Evolutionary conservation across 2,888 invertebrate genomes (phyloP).

Genomic region (Eumacrocentrus americanus): DNA sequence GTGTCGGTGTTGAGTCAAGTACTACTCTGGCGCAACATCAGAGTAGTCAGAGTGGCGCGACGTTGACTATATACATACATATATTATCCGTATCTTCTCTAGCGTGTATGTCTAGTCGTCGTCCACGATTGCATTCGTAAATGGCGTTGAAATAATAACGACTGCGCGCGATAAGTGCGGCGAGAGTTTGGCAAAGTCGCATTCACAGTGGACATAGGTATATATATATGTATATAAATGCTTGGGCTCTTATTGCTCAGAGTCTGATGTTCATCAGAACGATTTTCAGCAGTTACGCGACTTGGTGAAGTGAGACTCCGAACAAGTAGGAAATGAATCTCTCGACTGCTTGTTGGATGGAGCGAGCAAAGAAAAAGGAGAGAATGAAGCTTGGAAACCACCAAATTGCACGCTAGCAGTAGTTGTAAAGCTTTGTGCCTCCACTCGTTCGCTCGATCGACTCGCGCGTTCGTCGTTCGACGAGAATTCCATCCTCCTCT

Average conservation of each 20-base stretch:
- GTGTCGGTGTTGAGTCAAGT: too few relatives aligned
- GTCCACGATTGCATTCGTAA: constrained; percentile 16
- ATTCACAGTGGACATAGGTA: too few relatives aligned
- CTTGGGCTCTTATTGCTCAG: background rate
- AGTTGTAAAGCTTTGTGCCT: constrained; percentile 13
- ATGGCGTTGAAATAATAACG: constrained; percentile 17
- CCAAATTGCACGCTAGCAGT: constrained; percentile 14
- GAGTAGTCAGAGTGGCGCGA: too few relatives aligned
- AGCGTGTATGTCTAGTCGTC: constrained; percentile 6
- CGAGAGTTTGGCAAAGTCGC: constrained; percentile 10
- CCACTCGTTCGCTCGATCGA: constrained; percentile 15
- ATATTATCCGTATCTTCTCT: too few relatives aligned
- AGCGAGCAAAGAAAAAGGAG: background rate
- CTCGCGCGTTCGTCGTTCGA: constrained; percentile 5
- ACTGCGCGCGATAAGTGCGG: constrained; percentile 17
- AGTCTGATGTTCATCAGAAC: background rate
- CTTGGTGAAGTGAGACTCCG: background rate
- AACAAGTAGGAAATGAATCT: constrained; percentile 5
- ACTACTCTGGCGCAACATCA: too few relatives aligned
- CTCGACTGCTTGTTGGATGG: background rate
- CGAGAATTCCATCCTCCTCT: background rate
- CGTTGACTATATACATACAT: too few relatives aligned
- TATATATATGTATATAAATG: too few relatives aligned
- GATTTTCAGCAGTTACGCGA: background rate
- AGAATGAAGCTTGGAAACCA: constrained; percentile 15